A percentile compares a stretch with the other conserved stretches of the same genome.
Evolutionary conservation across 2,888 invertebrate genomes (phyloP).

Genomic region (Polydesmus complanatus): DNA sequence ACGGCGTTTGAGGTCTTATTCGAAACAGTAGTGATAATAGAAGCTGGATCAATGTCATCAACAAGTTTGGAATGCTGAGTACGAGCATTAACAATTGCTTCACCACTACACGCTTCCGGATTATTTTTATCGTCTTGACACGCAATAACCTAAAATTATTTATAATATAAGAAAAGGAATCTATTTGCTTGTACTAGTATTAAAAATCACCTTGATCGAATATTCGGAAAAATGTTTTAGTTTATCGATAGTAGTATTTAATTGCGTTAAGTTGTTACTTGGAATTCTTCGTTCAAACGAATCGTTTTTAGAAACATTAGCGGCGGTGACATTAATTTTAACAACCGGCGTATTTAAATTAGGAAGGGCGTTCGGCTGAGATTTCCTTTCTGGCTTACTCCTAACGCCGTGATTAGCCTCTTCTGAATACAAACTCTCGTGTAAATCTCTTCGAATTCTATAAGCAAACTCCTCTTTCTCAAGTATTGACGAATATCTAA

Average conservation of each 20-base stretch:
- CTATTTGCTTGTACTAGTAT: too few species aligned
- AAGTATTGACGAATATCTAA: neutral
- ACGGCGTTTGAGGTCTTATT: slow-evolving; percentile 42
- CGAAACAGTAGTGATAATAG: slow-evolving; percentile 30
- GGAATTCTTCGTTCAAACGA: too few species aligned
- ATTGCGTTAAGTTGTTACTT: too few species aligned
- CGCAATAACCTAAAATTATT: slow-evolving; percentile 10
- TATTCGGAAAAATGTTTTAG: slow-evolving; percentile 67
- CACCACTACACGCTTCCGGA: slow-evolving; percentile 29
- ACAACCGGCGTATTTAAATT: too few species aligned
- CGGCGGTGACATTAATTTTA: too few species aligned
- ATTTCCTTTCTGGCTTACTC: too few species aligned
- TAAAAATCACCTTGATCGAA: slow-evolving; percentile 46
- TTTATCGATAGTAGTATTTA: neutral
- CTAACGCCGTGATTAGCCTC: too few species aligned
- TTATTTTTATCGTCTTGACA: slow-evolving; percentile 12
- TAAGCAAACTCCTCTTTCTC: neutral
- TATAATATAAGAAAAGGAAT: neutral
- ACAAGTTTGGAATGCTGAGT: slow-evolving; percentile 43
- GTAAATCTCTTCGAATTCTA: neutral
- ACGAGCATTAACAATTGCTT: slow-evolving; percentile 29
- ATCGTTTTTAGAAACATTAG: too few species aligned
- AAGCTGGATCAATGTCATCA: slow-evolving; percentile 46
- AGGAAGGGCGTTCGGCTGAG: too few species aligned
- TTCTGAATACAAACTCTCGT: too few species aligned